Percentiles rank a stretch among this genome's conserved stretches.
phyloP scores from a whole-genome alignment of 2,888 invertebrate species.

The Caenorhabditis sp. region DNA sequence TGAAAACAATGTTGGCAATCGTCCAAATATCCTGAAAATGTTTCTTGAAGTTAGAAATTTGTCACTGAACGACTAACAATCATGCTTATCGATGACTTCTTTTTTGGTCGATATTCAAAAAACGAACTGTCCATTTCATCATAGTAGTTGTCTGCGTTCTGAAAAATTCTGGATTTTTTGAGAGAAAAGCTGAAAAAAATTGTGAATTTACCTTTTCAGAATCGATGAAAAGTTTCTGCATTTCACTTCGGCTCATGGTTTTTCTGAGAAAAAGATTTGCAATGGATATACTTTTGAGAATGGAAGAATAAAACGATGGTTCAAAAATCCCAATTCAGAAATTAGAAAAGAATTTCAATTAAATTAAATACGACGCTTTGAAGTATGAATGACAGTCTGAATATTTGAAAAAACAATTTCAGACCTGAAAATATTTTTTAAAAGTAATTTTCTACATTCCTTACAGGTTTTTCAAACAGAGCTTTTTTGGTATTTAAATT shows the following conservation, averaged over 20 bases:
- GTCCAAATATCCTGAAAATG: background rate
- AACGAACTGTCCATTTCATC: background rate
- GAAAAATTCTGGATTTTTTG: background rate
- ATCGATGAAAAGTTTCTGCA: background rate
- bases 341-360: too few relatives aligned
- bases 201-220: background rate
- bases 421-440: too few relatives aligned
- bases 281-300: too few relatives aligned
- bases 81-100: background rate
- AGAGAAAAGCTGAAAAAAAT: background rate
- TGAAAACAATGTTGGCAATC: background rate
- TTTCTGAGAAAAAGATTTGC: too few relatives aligned
- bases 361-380: too few relatives aligned
- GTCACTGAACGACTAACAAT: background rate
- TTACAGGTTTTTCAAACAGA: too few relatives aligned
- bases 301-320: too few relatives aligned
- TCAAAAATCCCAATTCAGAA: too few relatives aligned
- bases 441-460: too few relatives aligned
- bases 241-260: background rate
- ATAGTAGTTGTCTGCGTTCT: background rate
- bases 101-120: slow-evolving; percentile 1
- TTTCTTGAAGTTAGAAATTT: background rate
- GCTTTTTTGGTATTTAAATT: too few relatives aligned
- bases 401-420: too few relatives aligned
- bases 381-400: too few relatives aligned